A percentile compares a stretch with the other conserved stretches of the same genome.
Conservation (phyloP, 1,140 invertebrate genomes). For the Epicauta chinensis region DNA sequence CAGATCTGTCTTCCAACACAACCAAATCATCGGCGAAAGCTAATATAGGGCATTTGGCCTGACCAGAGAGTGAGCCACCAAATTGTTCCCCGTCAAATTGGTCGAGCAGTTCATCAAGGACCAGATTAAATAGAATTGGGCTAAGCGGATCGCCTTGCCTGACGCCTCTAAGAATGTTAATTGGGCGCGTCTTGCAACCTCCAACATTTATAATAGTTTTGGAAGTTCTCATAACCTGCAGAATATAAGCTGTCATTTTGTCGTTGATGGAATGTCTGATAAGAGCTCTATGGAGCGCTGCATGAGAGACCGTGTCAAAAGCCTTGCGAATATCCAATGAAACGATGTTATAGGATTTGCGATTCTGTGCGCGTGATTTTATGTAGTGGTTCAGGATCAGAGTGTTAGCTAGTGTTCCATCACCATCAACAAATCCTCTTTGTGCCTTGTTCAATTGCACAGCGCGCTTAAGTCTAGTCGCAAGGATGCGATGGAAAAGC, state of each 20-base stretch:
- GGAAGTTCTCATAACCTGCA: constrained; percentile 19
- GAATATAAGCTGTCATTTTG: constrained; percentile 29
- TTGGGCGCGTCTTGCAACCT: constrained; percentile 13
- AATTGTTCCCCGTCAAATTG: background rate
- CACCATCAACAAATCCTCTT: constrained; percentile 31
- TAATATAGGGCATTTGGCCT: constrained; percentile 20
- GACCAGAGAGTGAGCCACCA: constrained; percentile 7
- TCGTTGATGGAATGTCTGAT: constrained; percentile 22
- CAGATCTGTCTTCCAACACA: constrained; percentile 27
- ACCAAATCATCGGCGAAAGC: constrained; percentile 43
- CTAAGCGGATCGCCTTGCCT: constrained; percentile 47
- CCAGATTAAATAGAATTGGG: constrained; percentile 44
- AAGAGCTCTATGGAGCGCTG: constrained; percentile 25
- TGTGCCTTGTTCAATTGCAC: constrained; percentile 30
- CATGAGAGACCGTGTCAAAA: constrained; percentile 38
- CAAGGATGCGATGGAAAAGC: constrained; percentile 36
- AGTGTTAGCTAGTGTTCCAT: constrained; percentile 37
- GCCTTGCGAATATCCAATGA: constrained; percentile 36
- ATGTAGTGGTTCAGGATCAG: constrained; percentile 34
- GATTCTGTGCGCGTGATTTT: constrained; percentile 27
- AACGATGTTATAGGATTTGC: constrained; percentile 32
- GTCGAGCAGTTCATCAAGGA: constrained; percentile 39
- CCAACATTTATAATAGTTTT: constrained; percentile 21
- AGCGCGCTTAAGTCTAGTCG: constrained; percentile 25
- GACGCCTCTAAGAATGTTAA: constrained; percentile 37